Evolutionary conservation across 23 tunicate genomes (phyloP).

Genomic region (Halocynthia roretzi): DNA sequence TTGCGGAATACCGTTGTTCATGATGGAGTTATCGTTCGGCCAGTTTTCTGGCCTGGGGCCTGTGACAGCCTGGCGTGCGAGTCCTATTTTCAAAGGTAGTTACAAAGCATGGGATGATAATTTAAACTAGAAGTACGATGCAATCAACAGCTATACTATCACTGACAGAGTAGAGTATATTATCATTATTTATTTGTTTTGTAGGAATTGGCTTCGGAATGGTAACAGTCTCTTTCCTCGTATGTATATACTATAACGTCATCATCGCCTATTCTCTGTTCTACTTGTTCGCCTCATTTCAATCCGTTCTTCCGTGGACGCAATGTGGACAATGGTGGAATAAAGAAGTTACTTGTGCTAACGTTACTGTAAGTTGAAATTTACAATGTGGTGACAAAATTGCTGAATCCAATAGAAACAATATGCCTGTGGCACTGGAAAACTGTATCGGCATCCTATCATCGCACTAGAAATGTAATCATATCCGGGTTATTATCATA

Average conservation of each 20-base stretch:
- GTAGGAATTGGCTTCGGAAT: slow-evolving; percentile 98
- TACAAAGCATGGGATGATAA: background rate
- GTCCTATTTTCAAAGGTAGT: slow-evolving; percentile 82
- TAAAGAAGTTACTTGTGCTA: slow-evolving; percentile 43
- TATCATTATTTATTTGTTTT: background rate
- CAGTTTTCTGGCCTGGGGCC: slow-evolving; percentile 94
- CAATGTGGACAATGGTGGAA: slow-evolving; percentile 90
- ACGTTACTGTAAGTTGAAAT: too few species aligned
- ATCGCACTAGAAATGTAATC: background rate
- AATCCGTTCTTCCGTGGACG: slow-evolving; percentile 90
- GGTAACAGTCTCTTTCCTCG: slow-evolving; percentile 79
- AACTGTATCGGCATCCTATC: background rate
- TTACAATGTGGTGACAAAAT: too few species aligned
- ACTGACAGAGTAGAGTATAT: background rate
- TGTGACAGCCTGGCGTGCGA: slow-evolving; percentile 87
- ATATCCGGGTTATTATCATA: too few species aligned
- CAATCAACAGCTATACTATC: background rate
- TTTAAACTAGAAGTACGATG: background rate
- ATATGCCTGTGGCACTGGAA: background rate
- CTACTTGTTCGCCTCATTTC: slow-evolving; percentile 94
- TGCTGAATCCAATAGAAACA: too few species aligned
- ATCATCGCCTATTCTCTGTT: slow-evolving; percentile 88
- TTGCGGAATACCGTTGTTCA: slow-evolving; percentile 93
- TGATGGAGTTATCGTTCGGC: slow-evolving; percentile 92
- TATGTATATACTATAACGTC: slow-evolving; percentile 90